phyloP scores from a whole-genome alignment of 1,140 invertebrate species.

The Drosophila sproati region DNA sequence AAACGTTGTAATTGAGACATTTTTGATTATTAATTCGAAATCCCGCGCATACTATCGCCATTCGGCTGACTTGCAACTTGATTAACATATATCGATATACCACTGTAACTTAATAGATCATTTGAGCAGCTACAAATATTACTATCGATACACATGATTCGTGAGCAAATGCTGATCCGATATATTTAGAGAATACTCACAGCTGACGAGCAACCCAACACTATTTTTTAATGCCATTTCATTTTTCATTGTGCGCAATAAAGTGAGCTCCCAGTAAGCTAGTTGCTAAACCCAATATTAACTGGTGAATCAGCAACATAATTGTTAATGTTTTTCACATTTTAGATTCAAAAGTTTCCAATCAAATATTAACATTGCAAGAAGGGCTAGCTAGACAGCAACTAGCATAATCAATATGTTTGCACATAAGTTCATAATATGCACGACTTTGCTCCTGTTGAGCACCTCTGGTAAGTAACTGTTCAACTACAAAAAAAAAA shows the following conservation, averaged over 20 bases:
- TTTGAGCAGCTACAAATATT: not conserved
- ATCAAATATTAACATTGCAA: constrained; percentile 11
- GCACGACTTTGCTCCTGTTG: constrained; percentile 55
- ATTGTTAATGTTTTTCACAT: not conserved
- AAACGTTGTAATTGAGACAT: too few relatives aligned
- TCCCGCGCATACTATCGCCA: too few relatives aligned
- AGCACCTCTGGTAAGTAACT: constrained; percentile 61
- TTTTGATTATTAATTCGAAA: too few relatives aligned
- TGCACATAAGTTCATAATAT: constrained; percentile 53
- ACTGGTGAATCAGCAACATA: not conserved
- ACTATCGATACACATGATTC: constrained; percentile 8
- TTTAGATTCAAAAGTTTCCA: not conserved
- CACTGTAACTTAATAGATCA: not conserved
- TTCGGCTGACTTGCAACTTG: too few relatives aligned
- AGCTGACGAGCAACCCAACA: constrained; percentile 38
- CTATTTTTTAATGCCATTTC: constrained; percentile 50
- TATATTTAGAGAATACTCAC: constrained; percentile 13
- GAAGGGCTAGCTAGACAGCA: not conserved
- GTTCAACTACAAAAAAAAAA: constrained; percentile 10
- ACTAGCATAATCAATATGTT: constrained; percentile 51
- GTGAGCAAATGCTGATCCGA: not conserved
- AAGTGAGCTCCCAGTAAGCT: constrained; percentile 12
- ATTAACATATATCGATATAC: not conserved
- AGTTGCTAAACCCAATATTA: constrained; percentile 16
- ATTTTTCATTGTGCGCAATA: constrained; percentile 54